Base-by-base conservation (phyloP, 2,888 invertebrate species). In the Catonia carolina region DNA sequence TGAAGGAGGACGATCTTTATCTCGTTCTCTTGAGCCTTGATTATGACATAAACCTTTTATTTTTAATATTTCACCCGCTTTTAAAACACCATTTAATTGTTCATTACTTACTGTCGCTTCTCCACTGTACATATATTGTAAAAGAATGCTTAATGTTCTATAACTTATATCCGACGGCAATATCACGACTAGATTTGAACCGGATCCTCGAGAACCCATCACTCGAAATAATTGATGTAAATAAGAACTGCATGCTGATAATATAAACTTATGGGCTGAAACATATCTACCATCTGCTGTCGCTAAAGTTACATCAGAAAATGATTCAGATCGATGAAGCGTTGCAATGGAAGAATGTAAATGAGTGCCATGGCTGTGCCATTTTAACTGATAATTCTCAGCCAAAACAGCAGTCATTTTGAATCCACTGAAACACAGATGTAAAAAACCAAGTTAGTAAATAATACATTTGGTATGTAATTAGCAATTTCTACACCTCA, bases 361-460 rank as follows among this genome's bases (percentile, higher is more conserved):
- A 74, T 89, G 87, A 27, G 85, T 81, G 67, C 85, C 82, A 76
- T 88, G 89, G 64, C 89, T 89, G 73, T 89, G 87, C 90, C 90
- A 90, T 77, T 90, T 90, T 53, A 90, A 77, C 73, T 90, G 89
- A 73, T 89, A 90, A 67, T 89, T 90, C 73, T 90, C 90, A 67
- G 78, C 75, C 45, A 74, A 75, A 61, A 74, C 72, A 31, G 77
- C 76, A 77, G 78, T 78, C 66, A 68, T 73, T 61, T 67, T 70
- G 67, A 64, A 55, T 56, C n/a, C n/a, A n/a, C n/a, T n/a, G n/a
- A n/a, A n/a, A n/a, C n/a, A n/a, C n/a, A n/a, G n/a, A n/a, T 61
- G 59, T 48, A 45, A 7, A 59, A 49, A 59, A 15, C 20, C 36
- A 20, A 41, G 33, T 18, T 35, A 35, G 12, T 12, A 12, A 10